Percentiles rank a stretch among this genome's conserved stretches.
phyloP scores from a whole-genome alignment of 2,113 vertebrate species.

The Himantopus leucocephalus region DNA sequence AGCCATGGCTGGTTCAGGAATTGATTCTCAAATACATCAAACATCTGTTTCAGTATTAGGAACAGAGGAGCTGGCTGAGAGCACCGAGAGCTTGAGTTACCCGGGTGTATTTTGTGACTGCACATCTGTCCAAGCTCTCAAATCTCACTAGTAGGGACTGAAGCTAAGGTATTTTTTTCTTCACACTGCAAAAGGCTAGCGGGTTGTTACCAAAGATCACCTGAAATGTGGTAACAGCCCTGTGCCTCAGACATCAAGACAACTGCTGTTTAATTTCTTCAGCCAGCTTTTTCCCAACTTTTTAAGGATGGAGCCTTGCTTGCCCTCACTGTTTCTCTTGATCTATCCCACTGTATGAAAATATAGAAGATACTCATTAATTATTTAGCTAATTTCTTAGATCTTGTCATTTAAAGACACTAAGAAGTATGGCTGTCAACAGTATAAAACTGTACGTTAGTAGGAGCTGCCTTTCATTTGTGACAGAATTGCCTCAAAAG shows the following conservation, averaged over 20 bases:
- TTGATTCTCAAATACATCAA: neutral
- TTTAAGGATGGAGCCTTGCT: neutral
- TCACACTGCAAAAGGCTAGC: neutral
- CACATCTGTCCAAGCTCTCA: neutral
- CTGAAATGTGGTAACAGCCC: neutral
- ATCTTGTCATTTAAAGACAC: neutral
- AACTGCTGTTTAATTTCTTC: neutral
- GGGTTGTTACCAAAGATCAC: neutral
- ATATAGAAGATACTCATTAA: neutral
- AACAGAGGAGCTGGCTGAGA: neutral
- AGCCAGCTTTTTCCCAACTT: rapidly evolving
- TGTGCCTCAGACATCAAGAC: neutral
- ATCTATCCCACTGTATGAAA: neutral
- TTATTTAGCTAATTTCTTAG: neutral
- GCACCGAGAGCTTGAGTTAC: neutral
- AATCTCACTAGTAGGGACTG: neutral
- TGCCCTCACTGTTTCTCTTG: neutral
- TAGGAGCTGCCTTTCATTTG: neutral
- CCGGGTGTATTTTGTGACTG: neutral
- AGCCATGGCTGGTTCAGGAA: neutral
- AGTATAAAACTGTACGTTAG: neutral
- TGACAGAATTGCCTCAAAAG: neutral
- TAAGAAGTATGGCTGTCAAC: neutral
- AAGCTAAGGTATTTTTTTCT: neutral
- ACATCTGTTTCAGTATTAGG: neutral